Percentiles rank a stretch among this genome's conserved stretches.
Conservation (phyloP, 2,797 vertebrate species). For the Hyperoplus immaculatus region DNA sequence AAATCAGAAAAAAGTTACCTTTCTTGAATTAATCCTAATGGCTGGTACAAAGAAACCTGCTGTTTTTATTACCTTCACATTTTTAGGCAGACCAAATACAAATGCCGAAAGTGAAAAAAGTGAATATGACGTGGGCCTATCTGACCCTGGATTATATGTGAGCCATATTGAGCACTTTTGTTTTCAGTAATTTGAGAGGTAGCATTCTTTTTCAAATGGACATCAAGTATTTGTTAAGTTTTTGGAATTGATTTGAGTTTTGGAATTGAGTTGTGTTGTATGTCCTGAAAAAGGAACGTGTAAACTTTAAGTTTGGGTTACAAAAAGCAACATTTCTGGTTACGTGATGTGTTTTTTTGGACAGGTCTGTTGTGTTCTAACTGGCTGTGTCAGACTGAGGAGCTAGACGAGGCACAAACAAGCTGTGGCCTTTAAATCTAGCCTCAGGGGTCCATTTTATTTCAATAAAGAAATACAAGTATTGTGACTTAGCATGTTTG, state of each 20-base stretch:
- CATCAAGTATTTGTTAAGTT: slow-evolving; percentile 18
- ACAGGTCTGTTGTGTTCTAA: slow-evolving; percentile 69
- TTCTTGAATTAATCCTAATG: slow-evolving; percentile 2
- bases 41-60: slow-evolving; percentile 32
- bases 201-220: slow-evolving; percentile 16
- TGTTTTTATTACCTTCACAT: slow-evolving; percentile 27
- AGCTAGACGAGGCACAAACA: slow-evolving; percentile 72
- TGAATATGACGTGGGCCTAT: background rate
- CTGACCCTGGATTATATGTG: slow-evolving; percentile 57
- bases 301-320: slow-evolving; percentile 34
- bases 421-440: slow-evolving; percentile 71
- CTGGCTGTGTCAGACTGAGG: slow-evolving; percentile 74
- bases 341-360: slow-evolving; percentile 64
- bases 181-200: slow-evolving; percentile 22
- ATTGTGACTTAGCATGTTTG: slow-evolving; percentile 42
- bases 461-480: slow-evolving; percentile 74
- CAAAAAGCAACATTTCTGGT: slow-evolving; percentile 23
- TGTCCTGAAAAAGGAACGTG: slow-evolving; percentile 34
- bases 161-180: slow-evolving; percentile 56
- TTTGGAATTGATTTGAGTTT: slow-evolving; percentile 34
- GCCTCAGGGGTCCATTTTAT: slow-evolving; percentile 73
- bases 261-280: slow-evolving; percentile 38
- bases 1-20: slow-evolving; percentile 1
- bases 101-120: slow-evolving; percentile 26
- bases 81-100: slow-evolving; percentile 47